Conservation (phyloP, 1,140 invertebrate genomes). For the Marisa cornuarietis region DNA sequence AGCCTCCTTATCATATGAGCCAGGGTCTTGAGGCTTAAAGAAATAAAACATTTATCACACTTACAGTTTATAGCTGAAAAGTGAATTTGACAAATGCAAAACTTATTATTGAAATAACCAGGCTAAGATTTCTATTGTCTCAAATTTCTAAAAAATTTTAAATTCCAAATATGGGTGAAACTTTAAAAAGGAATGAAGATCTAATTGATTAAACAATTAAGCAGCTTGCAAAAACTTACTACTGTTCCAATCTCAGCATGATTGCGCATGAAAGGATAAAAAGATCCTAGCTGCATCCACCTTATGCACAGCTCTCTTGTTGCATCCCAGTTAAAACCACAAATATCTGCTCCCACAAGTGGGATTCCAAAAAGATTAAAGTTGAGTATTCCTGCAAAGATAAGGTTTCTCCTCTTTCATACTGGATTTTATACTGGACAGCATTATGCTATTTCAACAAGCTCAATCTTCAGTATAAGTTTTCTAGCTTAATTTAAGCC, state of each 20-base stretch:
- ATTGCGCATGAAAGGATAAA: constrained; percentile 66
- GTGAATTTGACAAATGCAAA: not conserved
- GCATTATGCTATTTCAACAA: no score
- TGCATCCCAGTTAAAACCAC: constrained; percentile 84
- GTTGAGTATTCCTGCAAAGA: constrained; percentile 54
- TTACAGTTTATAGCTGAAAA: no score
- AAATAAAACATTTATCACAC: not conserved
- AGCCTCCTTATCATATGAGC: constrained; percentile 33
- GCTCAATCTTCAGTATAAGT: no score
- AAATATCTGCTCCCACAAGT: constrained; percentile 89
- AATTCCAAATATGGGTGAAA: not conserved
- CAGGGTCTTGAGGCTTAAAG: constrained; percentile 60
- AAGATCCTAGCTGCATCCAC: constrained; percentile 72
- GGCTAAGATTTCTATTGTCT: no score
- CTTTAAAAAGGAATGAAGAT: not conserved
- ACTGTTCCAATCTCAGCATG: constrained; percentile 48
- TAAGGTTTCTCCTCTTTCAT: no score
- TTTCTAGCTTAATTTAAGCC: no score
- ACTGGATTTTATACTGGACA: no score
- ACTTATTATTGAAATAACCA: no score
- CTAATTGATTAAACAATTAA: not conserved
- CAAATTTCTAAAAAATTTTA: not conserved
- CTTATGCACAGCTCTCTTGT: constrained; percentile 72
- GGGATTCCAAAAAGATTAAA: constrained; percentile 72
- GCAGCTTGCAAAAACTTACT: not conserved